phyloP scores from a whole-genome alignment of 2,797 vertebrate genomes.

The Myotis daubentonii region DNA sequence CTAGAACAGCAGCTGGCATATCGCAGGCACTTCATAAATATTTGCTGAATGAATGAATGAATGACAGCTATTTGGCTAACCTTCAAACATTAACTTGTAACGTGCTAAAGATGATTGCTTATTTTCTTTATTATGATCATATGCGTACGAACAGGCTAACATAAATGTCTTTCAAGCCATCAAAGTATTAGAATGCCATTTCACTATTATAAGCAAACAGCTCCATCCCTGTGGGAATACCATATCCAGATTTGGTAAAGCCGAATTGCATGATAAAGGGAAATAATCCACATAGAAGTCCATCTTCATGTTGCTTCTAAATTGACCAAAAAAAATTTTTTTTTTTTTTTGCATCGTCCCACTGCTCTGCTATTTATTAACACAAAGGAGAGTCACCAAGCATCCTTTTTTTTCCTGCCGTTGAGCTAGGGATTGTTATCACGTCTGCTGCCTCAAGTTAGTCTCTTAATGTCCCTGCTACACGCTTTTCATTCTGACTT shows the following conservation, averaged over 20 bases:
- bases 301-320: neutral
- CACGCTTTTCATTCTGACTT: neutral
- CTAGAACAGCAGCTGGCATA: conserved; percentile 32
- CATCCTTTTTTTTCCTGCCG: neutral
- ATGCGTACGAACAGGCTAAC: neutral
- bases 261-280: neutral
- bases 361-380: neutral
- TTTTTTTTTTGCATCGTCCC: neutral
- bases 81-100: conserved; percentile 8
- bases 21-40: conserved; percentile 49
- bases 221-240: neutral
- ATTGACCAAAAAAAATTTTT: neutral
- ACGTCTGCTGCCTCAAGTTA: neutral
- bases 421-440: neutral
- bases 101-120: conserved; percentile 27
- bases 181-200: neutral
- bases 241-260: neutral
- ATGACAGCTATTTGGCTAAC: conserved; percentile 51
- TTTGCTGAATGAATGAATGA: conserved; percentile 54
- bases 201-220: neutral
- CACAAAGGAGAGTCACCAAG: neutral
- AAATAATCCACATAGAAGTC: neutral
- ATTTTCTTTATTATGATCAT: conserved; percentile 50
- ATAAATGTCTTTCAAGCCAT: neutral
- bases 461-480: neutral